Percentiles rank a stretch among this genome's conserved stretches.
Evolutionary conservation across 2,888 invertebrate genomes (phyloP).

Genomic region (Cephus sareptanus): DNA sequence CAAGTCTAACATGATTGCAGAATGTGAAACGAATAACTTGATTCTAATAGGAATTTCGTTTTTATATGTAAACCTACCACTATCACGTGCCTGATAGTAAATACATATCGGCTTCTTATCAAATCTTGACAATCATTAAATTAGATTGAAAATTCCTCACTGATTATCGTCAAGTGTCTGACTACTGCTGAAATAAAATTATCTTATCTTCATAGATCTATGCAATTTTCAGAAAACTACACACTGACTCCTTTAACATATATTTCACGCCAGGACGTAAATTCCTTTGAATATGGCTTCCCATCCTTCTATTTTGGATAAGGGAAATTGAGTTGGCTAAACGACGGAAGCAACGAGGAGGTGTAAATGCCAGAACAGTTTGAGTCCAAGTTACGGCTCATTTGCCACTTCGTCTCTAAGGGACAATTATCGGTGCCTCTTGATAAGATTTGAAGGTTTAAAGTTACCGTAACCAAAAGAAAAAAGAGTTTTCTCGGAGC

Average conservation of each 20-base stretch:
- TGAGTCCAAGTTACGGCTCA: not conserved
- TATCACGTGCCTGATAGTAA: not conserved
- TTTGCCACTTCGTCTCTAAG: not conserved
- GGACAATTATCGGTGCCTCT: not conserved
- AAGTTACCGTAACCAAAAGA: too few species aligned
- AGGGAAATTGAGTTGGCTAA: not conserved
- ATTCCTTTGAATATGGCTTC: not conserved
- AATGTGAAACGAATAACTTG: not conserved
- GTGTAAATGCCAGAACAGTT: not conserved
- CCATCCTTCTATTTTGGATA: not conserved
- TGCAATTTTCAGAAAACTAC: not conserved
- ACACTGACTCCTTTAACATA: not conserved
- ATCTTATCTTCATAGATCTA: not conserved
- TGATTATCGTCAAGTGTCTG: not conserved
- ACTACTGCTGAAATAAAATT: not conserved
- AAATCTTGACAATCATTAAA: not conserved
- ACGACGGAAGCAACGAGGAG: too few species aligned
- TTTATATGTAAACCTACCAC: not conserved
- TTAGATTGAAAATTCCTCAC: not conserved
- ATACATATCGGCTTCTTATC: not conserved
- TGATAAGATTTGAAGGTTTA: not conserved
- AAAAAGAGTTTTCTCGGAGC: too few species aligned
- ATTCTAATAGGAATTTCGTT: not conserved
- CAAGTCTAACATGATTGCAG: not conserved
- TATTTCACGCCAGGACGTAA: not conserved